phyloP scores from a whole-genome alignment of 2,888 invertebrate genomes.

The Slavum lentiscoides region DNA sequence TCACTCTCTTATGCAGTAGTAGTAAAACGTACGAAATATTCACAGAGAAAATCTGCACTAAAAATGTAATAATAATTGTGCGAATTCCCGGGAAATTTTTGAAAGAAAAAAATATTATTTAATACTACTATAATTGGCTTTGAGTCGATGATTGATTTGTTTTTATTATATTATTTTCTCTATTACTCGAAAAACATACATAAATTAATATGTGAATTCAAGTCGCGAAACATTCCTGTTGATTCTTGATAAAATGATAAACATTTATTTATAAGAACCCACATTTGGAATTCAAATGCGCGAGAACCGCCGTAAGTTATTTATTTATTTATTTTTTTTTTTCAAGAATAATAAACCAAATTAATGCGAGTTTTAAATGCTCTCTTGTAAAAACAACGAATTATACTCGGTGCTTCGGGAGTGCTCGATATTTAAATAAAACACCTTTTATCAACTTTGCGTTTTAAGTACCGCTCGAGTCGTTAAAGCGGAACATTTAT shows the following conservation, averaged over 20 bases:
- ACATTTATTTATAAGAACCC: neutral
- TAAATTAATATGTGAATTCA: too few species aligned
- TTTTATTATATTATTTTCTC: too few species aligned
- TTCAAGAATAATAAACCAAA: neutral
- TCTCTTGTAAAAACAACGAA: neutral
- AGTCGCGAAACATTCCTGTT: neutral
- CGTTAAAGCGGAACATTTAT: neutral
- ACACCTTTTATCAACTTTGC: neutral
- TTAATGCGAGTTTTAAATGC: neutral
- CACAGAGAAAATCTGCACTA: too few species aligned
- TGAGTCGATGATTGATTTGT: too few species aligned
- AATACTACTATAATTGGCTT: too few species aligned
- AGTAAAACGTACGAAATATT: too few species aligned
- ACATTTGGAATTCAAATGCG: conserved; percentile 5
- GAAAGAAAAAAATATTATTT: too few species aligned
- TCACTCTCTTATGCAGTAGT: too few species aligned
- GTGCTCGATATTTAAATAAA: neutral
- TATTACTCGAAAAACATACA: too few species aligned
- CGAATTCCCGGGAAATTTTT: too few species aligned
- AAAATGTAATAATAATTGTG: too few species aligned
- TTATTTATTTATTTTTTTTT: too few species aligned
- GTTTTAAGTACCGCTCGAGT: neutral
- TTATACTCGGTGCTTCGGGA: neutral
- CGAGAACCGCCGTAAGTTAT: neutral
- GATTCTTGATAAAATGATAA: neutral